Evolutionary conservation across 2,888 invertebrate genomes (phyloP).

Genomic region (Parasteatoda lunata): DNA sequence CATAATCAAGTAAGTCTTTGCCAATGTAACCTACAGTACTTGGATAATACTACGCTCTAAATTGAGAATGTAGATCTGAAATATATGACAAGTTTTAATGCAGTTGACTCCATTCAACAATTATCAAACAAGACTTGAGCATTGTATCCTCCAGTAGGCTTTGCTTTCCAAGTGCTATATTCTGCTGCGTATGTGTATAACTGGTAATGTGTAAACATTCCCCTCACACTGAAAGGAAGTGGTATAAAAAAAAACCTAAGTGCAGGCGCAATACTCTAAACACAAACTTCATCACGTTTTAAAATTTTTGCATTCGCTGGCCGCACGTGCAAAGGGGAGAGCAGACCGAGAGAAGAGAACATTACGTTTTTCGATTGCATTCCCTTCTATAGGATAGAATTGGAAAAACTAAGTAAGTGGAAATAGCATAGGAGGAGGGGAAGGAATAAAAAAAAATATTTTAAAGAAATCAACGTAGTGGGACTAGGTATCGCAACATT

Average conservation of each 20-base stretch:
- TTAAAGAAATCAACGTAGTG: constrained; percentile 40
- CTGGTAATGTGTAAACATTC: not conserved
- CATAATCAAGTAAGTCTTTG: too few relatives aligned
- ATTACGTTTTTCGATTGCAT: constrained; percentile 15
- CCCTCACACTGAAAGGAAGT: not conserved
- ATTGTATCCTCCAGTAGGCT: not conserved
- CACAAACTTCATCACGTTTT: constrained; percentile 65
- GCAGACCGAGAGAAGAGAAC: constrained; percentile 29
- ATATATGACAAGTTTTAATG: too few relatives aligned
- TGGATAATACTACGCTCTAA: too few relatives aligned
- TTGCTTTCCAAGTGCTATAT: constrained; percentile 1
- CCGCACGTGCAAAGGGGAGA: constrained; percentile 42
- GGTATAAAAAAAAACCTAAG: not conserved
- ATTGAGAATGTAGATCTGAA: too few relatives aligned
- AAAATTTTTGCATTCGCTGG: constrained; percentile 60
- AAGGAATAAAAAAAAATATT: not conserved
- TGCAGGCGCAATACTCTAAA: constrained; percentile 46
- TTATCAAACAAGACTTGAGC: too few relatives aligned
- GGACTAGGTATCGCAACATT: constrained; percentile 36
- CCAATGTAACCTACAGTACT: too few relatives aligned
- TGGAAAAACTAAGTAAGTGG: too few relatives aligned
- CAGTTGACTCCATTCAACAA: too few relatives aligned
- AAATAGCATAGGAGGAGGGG: not conserved
- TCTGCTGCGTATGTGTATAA: not conserved
- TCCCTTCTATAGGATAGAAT: not conserved